These are phyloP conservation scores for Macrophya annulata DNA, from an alignment of 2,888 invertebrate genomes.

Conservation along the genomic window DNA sequence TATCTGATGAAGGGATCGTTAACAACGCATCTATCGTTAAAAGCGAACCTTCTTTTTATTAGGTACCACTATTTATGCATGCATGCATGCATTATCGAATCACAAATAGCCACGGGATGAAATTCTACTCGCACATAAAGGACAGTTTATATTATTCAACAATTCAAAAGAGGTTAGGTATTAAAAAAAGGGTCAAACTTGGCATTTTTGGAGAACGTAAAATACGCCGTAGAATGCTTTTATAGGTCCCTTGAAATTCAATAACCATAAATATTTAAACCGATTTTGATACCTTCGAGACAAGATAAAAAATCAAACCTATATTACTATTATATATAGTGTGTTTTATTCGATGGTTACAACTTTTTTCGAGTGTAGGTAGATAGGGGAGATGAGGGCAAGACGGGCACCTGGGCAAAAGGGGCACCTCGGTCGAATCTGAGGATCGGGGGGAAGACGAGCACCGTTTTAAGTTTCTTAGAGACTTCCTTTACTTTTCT, in stretches of 20 bases:
- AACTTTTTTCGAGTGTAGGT: not conserved
- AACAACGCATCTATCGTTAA: not conserved
- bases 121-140: not conserved
- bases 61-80: not conserved
- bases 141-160: slow-evolving; percentile 10
- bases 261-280: slow-evolving; percentile 10
- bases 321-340: not conserved
- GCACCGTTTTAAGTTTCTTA: too few species aligned
- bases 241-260: not conserved
- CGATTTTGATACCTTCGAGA: not conserved
- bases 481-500: too few species aligned
- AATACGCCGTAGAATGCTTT: not conserved
- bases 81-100: not conserved
- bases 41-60: not conserved
- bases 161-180: not conserved
- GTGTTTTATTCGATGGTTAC: not conserved
- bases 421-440: too few species aligned
- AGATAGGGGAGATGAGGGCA: too few species aligned
- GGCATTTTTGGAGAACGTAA: not conserved
- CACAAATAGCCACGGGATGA: not conserved
- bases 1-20: not conserved
- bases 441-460: too few species aligned
- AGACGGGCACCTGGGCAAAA: too few species aligned
- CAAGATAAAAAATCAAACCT: not conserved
- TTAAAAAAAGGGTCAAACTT: slow-evolving; percentile 10